A percentile compares a stretch with the other conserved stretches of the same genome.
phyloP scores from a whole-genome alignment of 2,888 invertebrate species.

The Chymomyza caudatula region DNA sequence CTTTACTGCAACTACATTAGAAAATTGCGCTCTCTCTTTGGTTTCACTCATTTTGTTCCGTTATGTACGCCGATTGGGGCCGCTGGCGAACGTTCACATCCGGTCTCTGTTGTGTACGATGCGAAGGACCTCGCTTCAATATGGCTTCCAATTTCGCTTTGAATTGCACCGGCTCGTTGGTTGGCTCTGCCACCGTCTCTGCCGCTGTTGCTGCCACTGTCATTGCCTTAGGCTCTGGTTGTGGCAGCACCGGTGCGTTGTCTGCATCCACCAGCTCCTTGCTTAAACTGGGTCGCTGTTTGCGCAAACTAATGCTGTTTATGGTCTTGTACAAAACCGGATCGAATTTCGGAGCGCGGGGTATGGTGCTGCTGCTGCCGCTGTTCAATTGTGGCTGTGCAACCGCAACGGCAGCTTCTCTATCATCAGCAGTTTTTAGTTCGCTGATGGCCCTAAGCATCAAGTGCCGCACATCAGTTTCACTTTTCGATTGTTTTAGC shows the following conservation, averaged over 20 bases:
- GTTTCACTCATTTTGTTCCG: conserved; percentile 27
- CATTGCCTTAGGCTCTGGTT: conserved; percentile 4
- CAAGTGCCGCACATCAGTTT: conserved; percentile 67
- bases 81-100: conserved; percentile 51
- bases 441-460: conserved; percentile 58
- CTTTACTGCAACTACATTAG: conserved; percentile 26
- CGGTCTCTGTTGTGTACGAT: conserved; percentile 56
- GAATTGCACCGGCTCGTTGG: conserved; percentile 61
- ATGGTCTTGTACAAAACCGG: conserved; percentile 74
- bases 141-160: conserved; percentile 74
- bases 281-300: conserved; percentile 64
- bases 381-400: conserved; percentile 11
- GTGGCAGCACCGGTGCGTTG: conserved; percentile 14
- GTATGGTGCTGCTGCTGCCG: conserved; percentile 52
- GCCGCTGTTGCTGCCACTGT: not conserved
- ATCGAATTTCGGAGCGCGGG: conserved; percentile 76
- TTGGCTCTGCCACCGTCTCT: conserved; percentile 17
- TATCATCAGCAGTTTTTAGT: conserved; percentile 48
- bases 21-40: conserved; percentile 32
- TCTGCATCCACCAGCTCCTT: conserved; percentile 45
- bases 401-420: conserved; percentile 19
- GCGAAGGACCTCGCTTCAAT: conserved; percentile 71
- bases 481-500: conserved; percentile 74
- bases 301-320: conserved; percentile 61
- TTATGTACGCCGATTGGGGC: conserved; percentile 57